phyloP scores from a whole-genome alignment of 2,113 vertebrate genomes.

The Plotosus lineatus region DNA sequence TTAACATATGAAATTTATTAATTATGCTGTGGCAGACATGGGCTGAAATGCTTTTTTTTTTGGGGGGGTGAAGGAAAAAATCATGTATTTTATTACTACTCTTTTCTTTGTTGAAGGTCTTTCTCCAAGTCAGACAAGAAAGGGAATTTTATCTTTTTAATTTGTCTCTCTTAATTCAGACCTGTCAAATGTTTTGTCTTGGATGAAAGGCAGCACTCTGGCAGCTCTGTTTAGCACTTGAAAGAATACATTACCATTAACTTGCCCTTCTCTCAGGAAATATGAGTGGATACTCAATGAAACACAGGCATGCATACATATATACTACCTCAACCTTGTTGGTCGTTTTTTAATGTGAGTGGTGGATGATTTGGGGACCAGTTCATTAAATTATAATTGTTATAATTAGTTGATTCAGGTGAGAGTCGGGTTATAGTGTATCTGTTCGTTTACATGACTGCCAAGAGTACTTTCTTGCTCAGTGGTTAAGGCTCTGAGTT shows the following conservation, averaged over 20 bases:
- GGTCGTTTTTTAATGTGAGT: conserved; percentile 10
- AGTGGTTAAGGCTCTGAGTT: too few relatives aligned
- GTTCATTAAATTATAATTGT: neutral
- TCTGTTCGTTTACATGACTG: neutral
- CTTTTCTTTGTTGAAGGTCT: conserved; percentile 43
- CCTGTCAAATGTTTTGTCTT: conserved; percentile 32
- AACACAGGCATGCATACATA: neutral
- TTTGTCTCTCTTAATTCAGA: conserved; percentile 47
- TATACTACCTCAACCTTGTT: neutral
- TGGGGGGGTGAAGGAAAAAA: conserved; percentile 17
- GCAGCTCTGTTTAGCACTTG: conserved; percentile 42
- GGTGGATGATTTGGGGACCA: neutral
- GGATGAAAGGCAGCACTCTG: conserved; percentile 40
- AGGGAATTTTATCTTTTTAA: conserved; percentile 54
- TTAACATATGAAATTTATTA: conserved; percentile 41
- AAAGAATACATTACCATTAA: conserved; percentile 42
- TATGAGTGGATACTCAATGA: neutral
- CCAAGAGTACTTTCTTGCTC: too few relatives aligned
- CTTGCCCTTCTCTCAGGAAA: conserved; percentile 25
- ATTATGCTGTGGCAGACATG: conserved; percentile 13
- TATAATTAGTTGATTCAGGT: neutral
- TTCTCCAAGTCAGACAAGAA: conserved; percentile 43
- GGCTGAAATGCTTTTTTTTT: conserved; percentile 13
- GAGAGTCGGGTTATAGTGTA: neutral
- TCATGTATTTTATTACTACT: neutral